Conservation (phyloP, 2,888 invertebrate species). For the Pollenia labialis region DNA sequence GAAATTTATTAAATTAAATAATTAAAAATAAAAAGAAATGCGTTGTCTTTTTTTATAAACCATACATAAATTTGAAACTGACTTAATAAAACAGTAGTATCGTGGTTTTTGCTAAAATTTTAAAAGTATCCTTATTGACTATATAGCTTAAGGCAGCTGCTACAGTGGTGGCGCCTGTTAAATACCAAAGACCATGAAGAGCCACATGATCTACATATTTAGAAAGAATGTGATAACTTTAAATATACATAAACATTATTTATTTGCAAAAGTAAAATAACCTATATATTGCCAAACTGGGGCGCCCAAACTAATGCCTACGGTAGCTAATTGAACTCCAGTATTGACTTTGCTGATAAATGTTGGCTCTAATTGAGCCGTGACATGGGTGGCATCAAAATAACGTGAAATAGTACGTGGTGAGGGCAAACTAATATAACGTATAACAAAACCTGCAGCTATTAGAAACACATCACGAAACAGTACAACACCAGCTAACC, state of each 20-base stretch:
- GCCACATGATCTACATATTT: constrained; percentile 89
- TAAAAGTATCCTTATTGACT: constrained; percentile 92
- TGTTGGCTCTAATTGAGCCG: constrained; percentile 96
- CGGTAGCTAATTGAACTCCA: constrained; percentile 92
- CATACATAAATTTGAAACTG: no score
- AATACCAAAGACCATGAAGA: constrained; percentile 91
- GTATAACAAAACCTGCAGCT: constrained; percentile 93
- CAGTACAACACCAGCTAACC: constrained; percentile 92
- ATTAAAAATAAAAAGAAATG: no score
- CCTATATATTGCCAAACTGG: constrained; percentile 93
- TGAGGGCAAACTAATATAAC: constrained; percentile 94
- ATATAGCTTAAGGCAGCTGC: constrained; percentile 94
- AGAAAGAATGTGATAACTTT: background rate
- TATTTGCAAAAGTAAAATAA: constrained; percentile 64
- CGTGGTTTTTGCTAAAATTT: constrained; percentile 86
- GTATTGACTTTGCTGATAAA: constrained; percentile 98
- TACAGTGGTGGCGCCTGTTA: constrained; percentile 94
- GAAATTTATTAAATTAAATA: no score
- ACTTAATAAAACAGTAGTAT: no score
- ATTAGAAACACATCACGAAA: constrained; percentile 93
- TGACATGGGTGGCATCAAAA: constrained; percentile 96
- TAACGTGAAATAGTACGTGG: constrained; percentile 94
- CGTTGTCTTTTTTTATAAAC: no score
- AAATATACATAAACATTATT: background rate
- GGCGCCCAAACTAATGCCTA: constrained; percentile 94